Conservation (phyloP, 2,797 vertebrate species). For the Bradypodion ventrale region DNA sequence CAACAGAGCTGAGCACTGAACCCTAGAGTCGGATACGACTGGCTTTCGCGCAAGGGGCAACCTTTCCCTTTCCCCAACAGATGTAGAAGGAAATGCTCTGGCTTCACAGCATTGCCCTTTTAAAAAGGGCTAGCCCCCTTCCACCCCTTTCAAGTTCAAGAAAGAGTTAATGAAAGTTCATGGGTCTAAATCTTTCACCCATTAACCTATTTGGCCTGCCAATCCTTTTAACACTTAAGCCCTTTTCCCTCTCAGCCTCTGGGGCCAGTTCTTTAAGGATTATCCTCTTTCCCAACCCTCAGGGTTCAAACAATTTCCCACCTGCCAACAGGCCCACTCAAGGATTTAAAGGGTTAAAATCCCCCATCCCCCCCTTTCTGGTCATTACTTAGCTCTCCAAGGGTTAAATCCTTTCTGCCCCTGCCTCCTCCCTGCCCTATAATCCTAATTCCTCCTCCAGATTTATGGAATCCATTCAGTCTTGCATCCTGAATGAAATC, state of each 20-base stretch:
- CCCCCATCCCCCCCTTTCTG: slow-evolving; percentile 26
- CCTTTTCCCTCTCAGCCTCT: not conserved
- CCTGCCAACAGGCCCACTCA: not conserved
- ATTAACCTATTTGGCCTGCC: not conserved
- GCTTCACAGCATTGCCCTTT: not conserved
- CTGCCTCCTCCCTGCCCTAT: too few relatives aligned
- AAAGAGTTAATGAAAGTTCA: slow-evolving; percentile 2
- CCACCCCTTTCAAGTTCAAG: not conserved
- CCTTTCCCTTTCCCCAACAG: too few relatives aligned
- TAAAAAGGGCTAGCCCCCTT: too few relatives aligned
- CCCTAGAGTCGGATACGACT: too few relatives aligned
- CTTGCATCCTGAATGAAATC: not conserved
- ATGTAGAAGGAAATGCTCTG: too few relatives aligned
- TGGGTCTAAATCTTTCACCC: not conserved
- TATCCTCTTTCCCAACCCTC: not conserved
- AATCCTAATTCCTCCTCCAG: not conserved
- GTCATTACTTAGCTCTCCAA: not conserved
- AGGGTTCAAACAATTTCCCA: not conserved
- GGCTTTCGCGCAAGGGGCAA: too few relatives aligned
- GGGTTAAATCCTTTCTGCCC: not conserved
- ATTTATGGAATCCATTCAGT: not conserved
- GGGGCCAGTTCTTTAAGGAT: not conserved
- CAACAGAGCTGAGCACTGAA: too few relatives aligned
- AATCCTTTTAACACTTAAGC: not conserved
- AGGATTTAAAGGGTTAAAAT: not conserved